These are phyloP conservation scores for Fistularia commersonii DNA, from an alignment of 2,797 vertebrate species.

Conservation along the genomic window DNA sequence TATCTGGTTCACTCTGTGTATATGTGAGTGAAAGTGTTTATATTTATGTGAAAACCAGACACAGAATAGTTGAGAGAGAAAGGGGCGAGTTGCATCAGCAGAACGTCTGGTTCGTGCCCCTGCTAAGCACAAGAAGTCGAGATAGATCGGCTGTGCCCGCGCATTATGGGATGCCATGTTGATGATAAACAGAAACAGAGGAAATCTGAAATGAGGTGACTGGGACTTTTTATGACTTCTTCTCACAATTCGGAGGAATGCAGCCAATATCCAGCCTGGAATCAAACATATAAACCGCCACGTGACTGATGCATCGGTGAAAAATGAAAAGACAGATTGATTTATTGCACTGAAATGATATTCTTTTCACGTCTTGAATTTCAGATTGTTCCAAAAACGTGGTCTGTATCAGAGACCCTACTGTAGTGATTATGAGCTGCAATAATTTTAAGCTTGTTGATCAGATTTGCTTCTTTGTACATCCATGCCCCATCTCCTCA, in stretches of 20 bases:
- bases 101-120: slow-evolving; percentile 39
- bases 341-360: too few relatives aligned
- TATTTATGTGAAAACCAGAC: slow-evolving; percentile 22
- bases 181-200: slow-evolving; percentile 46
- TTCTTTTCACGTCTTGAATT: too few relatives aligned
- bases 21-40: slow-evolving; percentile 1
- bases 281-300: neutral
- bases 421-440: too few relatives aligned
- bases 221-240: slow-evolving; percentile 42
- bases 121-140: slow-evolving; percentile 19
- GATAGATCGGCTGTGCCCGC: slow-evolving; percentile 34
- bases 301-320: too few relatives aligned
- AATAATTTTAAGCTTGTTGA: too few relatives aligned
- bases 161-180: slow-evolving; percentile 38
- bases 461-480: too few relatives aligned
- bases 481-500: too few relatives aligned
- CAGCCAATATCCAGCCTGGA: neutral
- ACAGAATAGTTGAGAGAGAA: slow-evolving; percentile 22
- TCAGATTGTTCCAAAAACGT: too few relatives aligned
- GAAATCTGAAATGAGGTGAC: slow-evolving; percentile 55
- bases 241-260: slow-evolving; percentile 11
- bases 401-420: too few relatives aligned
- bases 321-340: too few relatives aligned
- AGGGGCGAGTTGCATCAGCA: slow-evolving; percentile 9
- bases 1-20: slow-evolving; percentile 13